A percentile compares a stretch with the other conserved stretches of the same genome.
Conservation (phyloP, 2,113 vertebrate species). For the Dicentrarchus labrax region DNA sequence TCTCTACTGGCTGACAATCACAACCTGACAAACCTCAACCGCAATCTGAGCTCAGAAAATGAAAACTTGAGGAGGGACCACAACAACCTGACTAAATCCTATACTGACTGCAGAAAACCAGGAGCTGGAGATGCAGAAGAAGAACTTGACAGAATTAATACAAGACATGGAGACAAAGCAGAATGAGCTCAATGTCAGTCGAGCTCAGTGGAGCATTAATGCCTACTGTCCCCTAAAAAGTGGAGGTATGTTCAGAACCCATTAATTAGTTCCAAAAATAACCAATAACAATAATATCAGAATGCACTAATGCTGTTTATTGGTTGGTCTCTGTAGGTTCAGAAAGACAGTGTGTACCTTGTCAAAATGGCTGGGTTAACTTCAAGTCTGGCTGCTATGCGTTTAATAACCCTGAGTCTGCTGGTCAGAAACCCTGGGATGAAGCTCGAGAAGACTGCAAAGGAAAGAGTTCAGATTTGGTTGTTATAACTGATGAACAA, state of each 20-base stretch:
- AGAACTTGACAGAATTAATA: not conserved
- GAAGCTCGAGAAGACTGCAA: not conserved
- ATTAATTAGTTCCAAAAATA: not conserved
- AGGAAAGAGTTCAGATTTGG: conserved; percentile 22
- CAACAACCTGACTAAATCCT: not conserved
- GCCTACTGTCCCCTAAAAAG: conserved; percentile 13
- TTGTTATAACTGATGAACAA: fast-evolving
- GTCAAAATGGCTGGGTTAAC: fast-evolving
- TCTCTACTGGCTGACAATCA: not conserved
- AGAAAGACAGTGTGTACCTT: fast-evolving
- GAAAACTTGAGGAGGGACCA: fast-evolving
- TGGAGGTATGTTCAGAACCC: not conserved
- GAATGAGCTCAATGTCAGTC: not conserved
- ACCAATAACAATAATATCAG: not conserved
- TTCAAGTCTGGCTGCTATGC: conserved; percentile 25
- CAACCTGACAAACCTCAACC: not conserved
- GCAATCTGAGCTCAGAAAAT: not conserved
- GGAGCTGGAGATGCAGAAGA: not conserved
- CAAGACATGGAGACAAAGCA: fast-evolving
- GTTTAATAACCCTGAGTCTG: fast-evolving
- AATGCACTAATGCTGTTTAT: not conserved
- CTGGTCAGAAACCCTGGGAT: not conserved
- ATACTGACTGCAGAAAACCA: not conserved
- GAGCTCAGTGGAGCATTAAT: conserved; percentile 42
- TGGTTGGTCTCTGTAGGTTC: not conserved